phyloP scores from a whole-genome alignment of 1,140 invertebrate genomes.

The Homarus americanus region DNA sequence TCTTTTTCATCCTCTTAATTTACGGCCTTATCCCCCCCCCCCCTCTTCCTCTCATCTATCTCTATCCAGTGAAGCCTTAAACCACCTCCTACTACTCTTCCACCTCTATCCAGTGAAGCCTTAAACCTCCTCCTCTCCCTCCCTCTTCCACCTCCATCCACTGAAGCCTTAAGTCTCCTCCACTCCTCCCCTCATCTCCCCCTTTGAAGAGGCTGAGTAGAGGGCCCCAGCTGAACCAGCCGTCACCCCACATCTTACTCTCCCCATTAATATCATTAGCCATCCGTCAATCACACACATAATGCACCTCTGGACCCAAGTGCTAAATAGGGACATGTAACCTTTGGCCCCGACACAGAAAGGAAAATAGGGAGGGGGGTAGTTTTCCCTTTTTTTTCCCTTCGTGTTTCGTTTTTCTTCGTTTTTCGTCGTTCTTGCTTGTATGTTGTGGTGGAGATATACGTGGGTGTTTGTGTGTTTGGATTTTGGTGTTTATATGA shows the following conservation, averaged over 20 bases:
- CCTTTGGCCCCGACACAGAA: constrained; percentile 45
- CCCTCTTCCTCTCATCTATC: not conserved
- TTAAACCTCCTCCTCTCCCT: constrained; percentile 26
- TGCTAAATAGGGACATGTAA: constrained; percentile 73
- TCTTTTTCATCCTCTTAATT: not conserved
- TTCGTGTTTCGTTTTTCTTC: not conserved
- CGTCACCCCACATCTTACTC: constrained; percentile 56
- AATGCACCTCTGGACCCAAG: constrained; percentile 64
- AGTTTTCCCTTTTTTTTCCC: not conserved
- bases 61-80: constrained; percentile 10
- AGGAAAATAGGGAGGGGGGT: constrained; percentile 46
- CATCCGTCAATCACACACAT: constrained; percentile 71
- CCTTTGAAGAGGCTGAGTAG: constrained; percentile 30
- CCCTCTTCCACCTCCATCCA: not conserved
- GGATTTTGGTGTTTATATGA: no score
- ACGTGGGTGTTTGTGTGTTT: not conserved
- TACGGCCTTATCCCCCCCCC: not conserved
- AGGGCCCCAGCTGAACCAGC: constrained; percentile 32
- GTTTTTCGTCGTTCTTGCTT: no score
- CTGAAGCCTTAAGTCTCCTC: constrained; percentile 18
- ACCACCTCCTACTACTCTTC: constrained; percentile 8
- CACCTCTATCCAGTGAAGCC: not conserved
- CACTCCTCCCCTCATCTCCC: constrained; percentile 22
- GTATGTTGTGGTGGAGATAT: no score
- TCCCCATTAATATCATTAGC: constrained; percentile 72